These are phyloP conservation scores for Illadopsis cleaveri DNA, from an alignment of 2,113 vertebrate species.

Conservation along the genomic window DNA sequence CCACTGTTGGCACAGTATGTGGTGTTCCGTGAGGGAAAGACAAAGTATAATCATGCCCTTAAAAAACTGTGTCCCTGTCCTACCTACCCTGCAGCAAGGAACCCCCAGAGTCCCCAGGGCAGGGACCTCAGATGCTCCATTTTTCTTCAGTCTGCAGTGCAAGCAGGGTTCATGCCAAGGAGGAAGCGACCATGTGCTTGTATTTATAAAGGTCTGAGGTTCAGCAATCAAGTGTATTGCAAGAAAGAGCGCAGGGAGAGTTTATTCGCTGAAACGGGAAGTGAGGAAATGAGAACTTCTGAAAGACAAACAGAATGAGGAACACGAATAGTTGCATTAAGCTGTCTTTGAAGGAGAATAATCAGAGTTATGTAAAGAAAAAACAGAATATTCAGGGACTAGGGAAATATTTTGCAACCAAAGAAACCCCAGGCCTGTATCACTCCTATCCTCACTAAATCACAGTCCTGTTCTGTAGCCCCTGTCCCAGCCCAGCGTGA, in stretches of 20 bases:
- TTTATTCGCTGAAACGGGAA: background rate
- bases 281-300: conserved; percentile 25
- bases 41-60: background rate
- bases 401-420: background rate
- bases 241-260: background rate
- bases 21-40: background rate
- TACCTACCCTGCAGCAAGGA: background rate
- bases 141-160: background rate
- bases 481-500: background rate
- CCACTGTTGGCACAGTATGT: background rate
- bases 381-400: background rate
- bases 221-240: background rate
- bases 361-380: background rate
- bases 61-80: background rate
- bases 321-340: conserved; percentile 34
- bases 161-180: background rate
- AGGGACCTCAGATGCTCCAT: background rate
- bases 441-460: background rate
- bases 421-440: background rate
- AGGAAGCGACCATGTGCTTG: background rate
- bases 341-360: background rate
- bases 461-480: background rate
- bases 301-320: conserved; percentile 36
- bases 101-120: background rate
- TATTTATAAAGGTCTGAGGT: background rate